Evolutionary conservation across 2,888 invertebrate species (phyloP).

Genomic region (Heteropelma amictum): DNA sequence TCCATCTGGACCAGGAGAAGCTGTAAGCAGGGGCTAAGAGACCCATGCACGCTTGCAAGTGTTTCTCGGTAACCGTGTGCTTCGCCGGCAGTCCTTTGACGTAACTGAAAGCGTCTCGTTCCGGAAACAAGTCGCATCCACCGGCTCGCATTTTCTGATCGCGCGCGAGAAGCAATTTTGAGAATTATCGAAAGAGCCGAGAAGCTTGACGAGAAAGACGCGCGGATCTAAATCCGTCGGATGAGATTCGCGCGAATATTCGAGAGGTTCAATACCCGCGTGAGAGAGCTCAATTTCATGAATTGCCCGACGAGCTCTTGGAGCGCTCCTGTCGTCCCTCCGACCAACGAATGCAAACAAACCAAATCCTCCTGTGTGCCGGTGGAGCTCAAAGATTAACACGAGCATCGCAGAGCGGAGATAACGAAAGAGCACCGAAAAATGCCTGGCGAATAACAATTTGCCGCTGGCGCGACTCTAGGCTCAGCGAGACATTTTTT

Average conservation of each 20-base stretch:
- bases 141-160: slow-evolving; percentile 79
- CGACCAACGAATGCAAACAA: slow-evolving; percentile 74
- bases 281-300: slow-evolving; percentile 81
- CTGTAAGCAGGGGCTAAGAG: slow-evolving; percentile 85
- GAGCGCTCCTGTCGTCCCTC: slow-evolving; percentile 82
- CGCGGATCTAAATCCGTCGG: too few relatives aligned
- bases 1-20: slow-evolving; percentile 91
- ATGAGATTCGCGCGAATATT: not conserved
- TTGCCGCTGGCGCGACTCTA: not conserved
- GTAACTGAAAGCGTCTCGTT: slow-evolving; percentile 86
- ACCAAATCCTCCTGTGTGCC: slow-evolving; percentile 77
- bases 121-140: slow-evolving; percentile 91
- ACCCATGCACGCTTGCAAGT: slow-evolving; percentile 89
- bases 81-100: slow-evolving; percentile 81
- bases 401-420: too few relatives aligned
- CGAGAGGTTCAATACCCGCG: slow-evolving; percentile 78
- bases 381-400: too few relatives aligned
- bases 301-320: slow-evolving; percentile 82
- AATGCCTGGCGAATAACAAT: too few relatives aligned
- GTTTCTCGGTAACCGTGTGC: slow-evolving; percentile 86
- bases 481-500: too few relatives aligned
- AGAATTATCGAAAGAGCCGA: too few relatives aligned
- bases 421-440: too few relatives aligned
- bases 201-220: not conserved
- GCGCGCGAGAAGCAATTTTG: not conserved